Evolutionary conservation across 2,797 vertebrate species (phyloP), one percentile per base, ranked within the genome.

Genomic region (Geotrypetes seraphini): DNA sequence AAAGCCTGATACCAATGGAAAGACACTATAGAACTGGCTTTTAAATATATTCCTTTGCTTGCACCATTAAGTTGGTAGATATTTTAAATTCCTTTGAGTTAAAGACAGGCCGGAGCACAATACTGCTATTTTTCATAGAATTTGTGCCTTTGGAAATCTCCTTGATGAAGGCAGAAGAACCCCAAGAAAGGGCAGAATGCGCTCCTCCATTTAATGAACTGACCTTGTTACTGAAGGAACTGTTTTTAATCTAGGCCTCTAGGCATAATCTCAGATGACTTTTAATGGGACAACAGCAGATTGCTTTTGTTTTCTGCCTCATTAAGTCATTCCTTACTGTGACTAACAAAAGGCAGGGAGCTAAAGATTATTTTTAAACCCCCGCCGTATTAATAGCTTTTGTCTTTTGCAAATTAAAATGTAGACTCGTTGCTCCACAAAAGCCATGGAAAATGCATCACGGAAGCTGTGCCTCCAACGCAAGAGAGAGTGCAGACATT

Each of bases 361-460:
- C 12, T 35, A 34, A 37, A 46, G 51, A 43, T 24, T n/a, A n/a
- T n/a, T n/a, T n/a, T n/a, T n/a, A n/a, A 41, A 25, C 37, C 45
- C 40, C 5, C 9, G 43, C 18, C 16, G 8, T 16, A 43, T 19
- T 52, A 63, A 48, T 47, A 49, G 11, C 17, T 0, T 59, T 69
- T n/a, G n/a, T n/a, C n/a, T n/a, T n/a, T 24, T 24, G 44, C 22
- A 52, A 69, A 65, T 67, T 61, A 59, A 65, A 41, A 23, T 11
- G 19, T 5, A 22, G n/a, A 36, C 2, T 0, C 39, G 33, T 50
- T 67, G 67, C 42, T 55, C 50, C 46, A 26, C n/a, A 37, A 13
- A 32, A 36, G 48, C 48, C 61, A 48, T n/a, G 44, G 42, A 45
- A 16, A 60, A 55, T 32, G 18, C n/a, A 28, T 8, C 48, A 53